phyloP scores from a whole-genome alignment of 23 tunicate genomes.

The Halocynthia aurantium region DNA sequence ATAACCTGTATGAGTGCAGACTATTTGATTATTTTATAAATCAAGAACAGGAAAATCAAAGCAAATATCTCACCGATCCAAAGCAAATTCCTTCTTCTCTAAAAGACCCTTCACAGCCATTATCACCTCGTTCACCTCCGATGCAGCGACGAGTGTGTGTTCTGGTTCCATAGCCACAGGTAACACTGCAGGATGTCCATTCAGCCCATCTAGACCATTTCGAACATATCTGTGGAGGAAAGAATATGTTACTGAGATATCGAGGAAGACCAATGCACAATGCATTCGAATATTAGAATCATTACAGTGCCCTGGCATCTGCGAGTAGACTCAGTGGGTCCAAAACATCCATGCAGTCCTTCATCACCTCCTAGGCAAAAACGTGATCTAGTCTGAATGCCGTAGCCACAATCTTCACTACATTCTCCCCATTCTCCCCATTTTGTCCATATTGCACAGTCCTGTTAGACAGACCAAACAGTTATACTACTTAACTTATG shows the following conservation, averaged over 20 bases:
- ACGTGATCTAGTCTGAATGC: conserved; percentile 38
- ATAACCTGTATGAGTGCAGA: too few species aligned
- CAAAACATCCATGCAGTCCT: conserved; percentile 70
- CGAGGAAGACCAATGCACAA: not conserved
- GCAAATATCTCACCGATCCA: not conserved
- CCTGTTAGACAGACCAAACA: conserved; percentile 12
- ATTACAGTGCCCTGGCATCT: conserved; percentile 28
- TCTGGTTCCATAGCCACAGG: conserved; percentile 15
- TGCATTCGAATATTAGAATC: not conserved
- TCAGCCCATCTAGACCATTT: conserved; percentile 4
- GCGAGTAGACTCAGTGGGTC: conserved; percentile 5
- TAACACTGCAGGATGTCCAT: not conserved
- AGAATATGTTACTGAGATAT: not conserved
- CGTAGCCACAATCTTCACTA: conserved; percentile 56
- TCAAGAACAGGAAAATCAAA: not conserved
- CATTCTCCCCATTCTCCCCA: conserved; percentile 71
- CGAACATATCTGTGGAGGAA: not conserved
- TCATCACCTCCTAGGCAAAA: conserved; percentile 55
- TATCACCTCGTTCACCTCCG: not conserved
- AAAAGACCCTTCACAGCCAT: not conserved
- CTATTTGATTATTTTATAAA: too few species aligned
- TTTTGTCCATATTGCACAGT: conserved; percentile 61
- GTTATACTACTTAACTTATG: not conserved
- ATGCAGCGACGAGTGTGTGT: not conserved
- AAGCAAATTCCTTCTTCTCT: not conserved